Conservation (phyloP, 2,113 vertebrate genomes). For the Gnathonemus echidnorhynchus region DNA sequence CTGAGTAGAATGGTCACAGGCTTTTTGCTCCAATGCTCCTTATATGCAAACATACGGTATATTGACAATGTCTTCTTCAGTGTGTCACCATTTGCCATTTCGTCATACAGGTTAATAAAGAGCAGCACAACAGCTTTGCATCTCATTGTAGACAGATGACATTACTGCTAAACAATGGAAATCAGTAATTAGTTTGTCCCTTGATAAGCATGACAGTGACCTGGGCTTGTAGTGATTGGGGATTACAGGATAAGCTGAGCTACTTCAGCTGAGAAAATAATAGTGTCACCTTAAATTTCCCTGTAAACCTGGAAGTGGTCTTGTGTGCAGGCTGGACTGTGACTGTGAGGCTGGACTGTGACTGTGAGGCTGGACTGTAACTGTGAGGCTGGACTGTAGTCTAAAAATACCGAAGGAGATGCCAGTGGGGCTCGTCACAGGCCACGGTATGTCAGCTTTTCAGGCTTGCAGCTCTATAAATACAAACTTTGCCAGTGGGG, state of each 20-base stretch:
- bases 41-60: background rate
- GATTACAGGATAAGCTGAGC: background rate
- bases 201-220: background rate
- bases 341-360: background rate
- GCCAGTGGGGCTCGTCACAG: constrained; percentile 19
- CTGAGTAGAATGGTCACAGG: background rate
- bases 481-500: constrained; percentile 29
- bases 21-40: background rate
- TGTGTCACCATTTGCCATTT: background rate
- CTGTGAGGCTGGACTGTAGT: background rate
- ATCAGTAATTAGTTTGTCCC: background rate
- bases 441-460: constrained; percentile 18
- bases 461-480: constrained; percentile 31
- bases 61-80: background rate
- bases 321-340: constrained; percentile 11
- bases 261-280: constrained; percentile 3
- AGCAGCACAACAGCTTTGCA: constrained; percentile 8
- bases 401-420: constrained; percentile 35
- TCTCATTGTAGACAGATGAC: background rate
- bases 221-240: background rate
- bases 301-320: constrained; percentile 25
- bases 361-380: background rate
- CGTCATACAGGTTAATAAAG: constrained; percentile 16
- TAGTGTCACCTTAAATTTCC: constrained; percentile 11
- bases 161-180: background rate